These are phyloP conservation scores for Paragorgia papillata DNA, from an alignment of 92 coral and sea anemone species.

Conservation along the genomic window DNA sequence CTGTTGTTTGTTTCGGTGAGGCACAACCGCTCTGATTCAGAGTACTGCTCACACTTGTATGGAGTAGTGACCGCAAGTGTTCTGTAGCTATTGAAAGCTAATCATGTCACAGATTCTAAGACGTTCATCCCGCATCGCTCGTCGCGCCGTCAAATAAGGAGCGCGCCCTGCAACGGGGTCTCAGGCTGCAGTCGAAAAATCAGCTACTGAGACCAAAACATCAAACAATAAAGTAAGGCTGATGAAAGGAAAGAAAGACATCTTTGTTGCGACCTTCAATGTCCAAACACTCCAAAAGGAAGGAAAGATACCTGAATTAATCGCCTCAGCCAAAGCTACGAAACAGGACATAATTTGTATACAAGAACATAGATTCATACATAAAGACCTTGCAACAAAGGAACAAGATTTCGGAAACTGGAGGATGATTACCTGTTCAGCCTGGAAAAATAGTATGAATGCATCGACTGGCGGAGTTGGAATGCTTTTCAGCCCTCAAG, in stretches of 20 bases:
- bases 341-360: conserved; percentile 37
- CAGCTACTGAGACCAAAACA: neutral
- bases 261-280: too few relatives aligned
- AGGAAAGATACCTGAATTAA: neutral
- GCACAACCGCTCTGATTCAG: conserved; percentile 27
- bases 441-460: conserved; percentile 35
- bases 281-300: neutral
- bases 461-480: conserved; percentile 41
- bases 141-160: conserved; percentile 41
- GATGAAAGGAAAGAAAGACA: too few relatives aligned
- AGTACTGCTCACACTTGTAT: conserved; percentile 42
- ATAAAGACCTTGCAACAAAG: conserved; percentile 6
- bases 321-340: conserved; percentile 1
- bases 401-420: conserved; percentile 12
- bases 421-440: conserved; percentile 14
- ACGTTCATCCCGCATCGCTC: conserved; percentile 47
- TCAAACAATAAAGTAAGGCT: too few relatives aligned
- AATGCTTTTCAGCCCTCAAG: conserved; percentile 33
- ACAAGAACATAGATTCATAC: conserved; percentile 31
- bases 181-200: conserved; percentile 48
- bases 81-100: conserved; percentile 26
- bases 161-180: conserved; percentile 34
- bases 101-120: neutral
- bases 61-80: conserved; percentile 45
- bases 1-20: conserved; percentile 37